Evolutionary conservation across 2,797 vertebrate genomes (phyloP), one percentile per base, ranked within the genome.

Genomic region (Lagothrix lagotricha): DNA sequence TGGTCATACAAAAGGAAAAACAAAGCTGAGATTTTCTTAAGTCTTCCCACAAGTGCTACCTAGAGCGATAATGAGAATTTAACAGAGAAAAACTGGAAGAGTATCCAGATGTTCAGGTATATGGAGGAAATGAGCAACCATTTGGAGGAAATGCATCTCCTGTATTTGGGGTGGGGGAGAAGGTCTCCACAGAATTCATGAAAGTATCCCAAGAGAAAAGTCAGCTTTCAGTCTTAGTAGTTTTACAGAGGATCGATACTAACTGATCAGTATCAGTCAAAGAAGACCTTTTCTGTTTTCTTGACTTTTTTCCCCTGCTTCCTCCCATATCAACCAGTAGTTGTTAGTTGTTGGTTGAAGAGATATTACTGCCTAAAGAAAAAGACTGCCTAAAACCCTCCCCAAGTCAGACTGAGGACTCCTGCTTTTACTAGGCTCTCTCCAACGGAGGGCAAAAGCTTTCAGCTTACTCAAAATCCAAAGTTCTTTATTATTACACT

Each of bases 361-460:
- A 83, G 57, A 79, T 10, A 58, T 1, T n/a, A 26, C 30, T 22
- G 44, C 50, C 50, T 54, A 70, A 91, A 26, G 33, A 88, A 83
- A 85, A 88, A 20, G 17, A 7, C 41, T 36, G 7, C 26, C 17
- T 50, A 36, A 84, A 67, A 11, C 17, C 3, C 1, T 84, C 6
- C 4, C 10, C 14, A 2, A 33, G 6, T n/a, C 28, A 58, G 22
- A 77, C 24, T 44, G 7, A 5, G 73, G 20, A 39, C 39, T 26
- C 33, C 17, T 44, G 7, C 28, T 36, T 84, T 72, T 64, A 87
- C 7, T 4, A 44, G n/a, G 10, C 14, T 67, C 12, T 82, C n/a
- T 76, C 36, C n/a, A 76, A 86, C 58, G 22, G 20, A 87, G 93
- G 58, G 86, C 24, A 93, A n/a, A 96, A 81, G n/a, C 10, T 94